Conservation (phyloP, 2,113 vertebrate genomes). For the Neolamprologus hecqui region DNA sequence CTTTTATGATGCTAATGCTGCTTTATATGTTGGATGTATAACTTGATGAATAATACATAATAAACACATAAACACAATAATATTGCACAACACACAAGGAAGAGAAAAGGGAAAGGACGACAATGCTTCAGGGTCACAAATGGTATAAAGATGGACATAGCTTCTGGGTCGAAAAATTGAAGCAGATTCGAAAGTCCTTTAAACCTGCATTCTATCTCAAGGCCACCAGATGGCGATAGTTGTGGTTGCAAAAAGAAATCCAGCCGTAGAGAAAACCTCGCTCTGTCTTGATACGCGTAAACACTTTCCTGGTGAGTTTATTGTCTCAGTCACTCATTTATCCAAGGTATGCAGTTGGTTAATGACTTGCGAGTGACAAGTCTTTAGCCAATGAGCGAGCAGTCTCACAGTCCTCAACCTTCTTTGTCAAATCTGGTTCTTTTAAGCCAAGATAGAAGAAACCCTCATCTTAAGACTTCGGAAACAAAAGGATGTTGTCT, state of each 20-base stretch:
- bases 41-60: background rate
- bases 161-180: background rate
- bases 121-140: background rate
- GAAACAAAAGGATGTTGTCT: background rate
- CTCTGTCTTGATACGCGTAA: background rate
- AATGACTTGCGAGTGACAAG: background rate
- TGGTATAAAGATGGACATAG: background rate
- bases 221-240: background rate
- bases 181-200: background rate
- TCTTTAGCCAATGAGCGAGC: background rate
- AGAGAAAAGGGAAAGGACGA: background rate
- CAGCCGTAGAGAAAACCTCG: accelerated
- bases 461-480: background rate
- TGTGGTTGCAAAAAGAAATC: background rate
- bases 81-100: background rate
- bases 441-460: background rate
- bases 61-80: background rate
- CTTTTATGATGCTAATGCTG: background rate
- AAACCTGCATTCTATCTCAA: background rate
- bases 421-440: background rate
- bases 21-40: background rate
- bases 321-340: background rate
- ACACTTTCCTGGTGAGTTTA: background rate
- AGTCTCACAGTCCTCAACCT: background rate
- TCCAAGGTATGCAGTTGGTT: background rate